Evolutionary conservation across 2,113 vertebrate genomes (phyloP).

Genomic region (Procapra przewalskii): DNA sequence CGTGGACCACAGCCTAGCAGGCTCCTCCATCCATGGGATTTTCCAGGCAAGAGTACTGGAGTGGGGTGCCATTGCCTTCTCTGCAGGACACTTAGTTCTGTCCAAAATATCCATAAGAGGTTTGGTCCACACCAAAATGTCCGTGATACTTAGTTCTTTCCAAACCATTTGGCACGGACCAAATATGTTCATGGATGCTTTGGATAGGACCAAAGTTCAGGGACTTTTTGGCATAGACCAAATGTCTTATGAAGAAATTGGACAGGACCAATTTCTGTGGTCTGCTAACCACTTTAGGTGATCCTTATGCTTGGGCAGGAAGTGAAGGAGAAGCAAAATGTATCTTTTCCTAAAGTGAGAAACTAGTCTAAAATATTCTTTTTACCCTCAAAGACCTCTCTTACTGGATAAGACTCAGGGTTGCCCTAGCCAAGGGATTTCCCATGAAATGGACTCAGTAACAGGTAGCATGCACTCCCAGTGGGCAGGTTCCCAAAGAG

Average conservation of each 20-base stretch:
- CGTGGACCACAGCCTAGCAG: no score
- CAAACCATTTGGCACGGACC: not conserved
- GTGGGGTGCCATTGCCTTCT: no score
- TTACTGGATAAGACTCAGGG: not conserved
- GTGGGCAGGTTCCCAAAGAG: not conserved
- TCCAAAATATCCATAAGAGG: not conserved
- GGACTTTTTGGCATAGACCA: not conserved
- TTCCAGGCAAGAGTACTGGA: no score
- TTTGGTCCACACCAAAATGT: not conserved
- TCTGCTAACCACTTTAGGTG: not conserved
- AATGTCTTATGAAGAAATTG: not conserved
- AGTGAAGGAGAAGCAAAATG: not conserved
- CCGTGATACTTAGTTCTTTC: not conserved
- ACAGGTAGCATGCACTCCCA: not conserved
- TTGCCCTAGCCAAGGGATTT: not conserved
- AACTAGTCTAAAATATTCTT: not conserved
- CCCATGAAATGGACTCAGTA: not conserved
- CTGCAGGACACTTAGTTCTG: not conserved
- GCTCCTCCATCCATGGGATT: no score
- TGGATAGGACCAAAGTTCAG: not conserved
- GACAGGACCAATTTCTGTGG: not conserved
- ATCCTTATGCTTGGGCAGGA: not conserved
- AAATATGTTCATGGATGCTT: not conserved
- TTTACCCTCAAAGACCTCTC: not conserved
- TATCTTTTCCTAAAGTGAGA: not conserved